Evolutionary conservation across 1,140 invertebrate species (phyloP).

Genomic region (Drosophila sp.): DNA sequence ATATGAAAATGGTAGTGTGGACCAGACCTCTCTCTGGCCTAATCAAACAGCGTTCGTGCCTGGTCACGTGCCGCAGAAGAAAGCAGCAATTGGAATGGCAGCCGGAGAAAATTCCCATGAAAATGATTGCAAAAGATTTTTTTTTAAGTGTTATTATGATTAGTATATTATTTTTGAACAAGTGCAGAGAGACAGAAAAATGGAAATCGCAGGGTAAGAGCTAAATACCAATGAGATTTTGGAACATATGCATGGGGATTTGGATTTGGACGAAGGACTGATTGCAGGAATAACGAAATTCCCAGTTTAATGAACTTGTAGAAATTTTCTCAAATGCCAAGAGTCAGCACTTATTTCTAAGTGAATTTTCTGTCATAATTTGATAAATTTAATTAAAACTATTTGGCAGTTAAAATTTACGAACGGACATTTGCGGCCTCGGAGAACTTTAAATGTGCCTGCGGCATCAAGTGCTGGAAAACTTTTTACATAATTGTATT

Average conservation of each 20-base stretch:
- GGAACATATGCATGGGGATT: slow-evolving; percentile 48
- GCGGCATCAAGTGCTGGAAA: slow-evolving; percentile 39
- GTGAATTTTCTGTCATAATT: slow-evolving; percentile 69
- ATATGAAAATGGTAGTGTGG: slow-evolving; percentile 25
- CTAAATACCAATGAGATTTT: slow-evolving; percentile 73
- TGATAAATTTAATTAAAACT: slow-evolving; percentile 78
- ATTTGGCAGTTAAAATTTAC: slow-evolving; percentile 62
- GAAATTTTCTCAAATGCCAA: background rate
- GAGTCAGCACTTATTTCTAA: slow-evolving; percentile 18
- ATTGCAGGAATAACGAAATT: background rate
- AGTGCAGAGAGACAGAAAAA: slow-evolving; percentile 43
- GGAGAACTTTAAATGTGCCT: slow-evolving; percentile 56
- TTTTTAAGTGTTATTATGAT: slow-evolving; percentile 67
- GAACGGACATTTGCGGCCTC: slow-evolving; percentile 57
- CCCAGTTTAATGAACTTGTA: background rate
- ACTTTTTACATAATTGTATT: slow-evolving; percentile 80
- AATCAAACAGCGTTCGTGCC: slow-evolving; percentile 67
- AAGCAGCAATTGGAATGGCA: slow-evolving; percentile 33
- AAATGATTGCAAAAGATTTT: slow-evolving; percentile 55
- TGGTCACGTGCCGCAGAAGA: slow-evolving; percentile 61
- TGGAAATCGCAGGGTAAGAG: slow-evolving; percentile 1
- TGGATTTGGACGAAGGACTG: slow-evolving; percentile 1
- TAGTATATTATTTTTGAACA: slow-evolving; percentile 72
- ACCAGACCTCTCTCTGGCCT: slow-evolving; percentile 24
- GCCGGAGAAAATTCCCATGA: slow-evolving; percentile 60